Evolutionary conservation across 2,888 invertebrate species (phyloP).

Genomic region (Drosophila maculinotata): DNA sequence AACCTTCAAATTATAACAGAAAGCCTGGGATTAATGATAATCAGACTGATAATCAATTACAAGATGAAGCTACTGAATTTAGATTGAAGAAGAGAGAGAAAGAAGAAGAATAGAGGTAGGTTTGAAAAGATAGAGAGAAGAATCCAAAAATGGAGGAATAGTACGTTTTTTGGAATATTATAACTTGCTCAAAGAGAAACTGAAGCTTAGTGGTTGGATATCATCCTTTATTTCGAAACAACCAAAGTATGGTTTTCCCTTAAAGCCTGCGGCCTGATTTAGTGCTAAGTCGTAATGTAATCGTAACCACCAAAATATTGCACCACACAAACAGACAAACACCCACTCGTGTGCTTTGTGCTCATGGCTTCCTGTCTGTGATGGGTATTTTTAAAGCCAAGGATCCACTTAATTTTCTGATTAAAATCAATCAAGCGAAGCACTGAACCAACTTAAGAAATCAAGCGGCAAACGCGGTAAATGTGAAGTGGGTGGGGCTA

Average conservation of each 20-base stretch:
- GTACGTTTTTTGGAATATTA: no score
- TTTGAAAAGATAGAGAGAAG: no score
- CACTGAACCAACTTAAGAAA: conserved; percentile 53
- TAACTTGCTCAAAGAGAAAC: no score
- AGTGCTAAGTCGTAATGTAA: conserved; percentile 2
- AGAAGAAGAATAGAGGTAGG: no score
- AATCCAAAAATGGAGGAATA: no score
- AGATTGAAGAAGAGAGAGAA: no score
- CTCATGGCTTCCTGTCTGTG: conserved; percentile 11
- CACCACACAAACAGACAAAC: background rate
- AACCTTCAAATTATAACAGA: background rate
- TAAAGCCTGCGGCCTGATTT: background rate
- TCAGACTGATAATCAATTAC: background rate
- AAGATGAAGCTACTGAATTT: no score
- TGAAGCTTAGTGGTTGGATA: no score
- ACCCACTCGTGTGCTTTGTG: background rate
- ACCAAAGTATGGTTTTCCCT: no score
- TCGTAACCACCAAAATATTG: background rate
- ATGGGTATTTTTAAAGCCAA: conserved; percentile 34
- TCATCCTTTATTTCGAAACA: no score
- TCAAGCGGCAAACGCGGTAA: conserved; percentile 39
- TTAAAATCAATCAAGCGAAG: conserved; percentile 79
- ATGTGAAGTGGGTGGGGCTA: conserved; percentile 11
- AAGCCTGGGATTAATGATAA: no score
- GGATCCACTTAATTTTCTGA: conserved; percentile 79